Evolutionary conservation across 2,797 vertebrate genomes (phyloP).

Genomic region (Poecilia velifera): DNA sequence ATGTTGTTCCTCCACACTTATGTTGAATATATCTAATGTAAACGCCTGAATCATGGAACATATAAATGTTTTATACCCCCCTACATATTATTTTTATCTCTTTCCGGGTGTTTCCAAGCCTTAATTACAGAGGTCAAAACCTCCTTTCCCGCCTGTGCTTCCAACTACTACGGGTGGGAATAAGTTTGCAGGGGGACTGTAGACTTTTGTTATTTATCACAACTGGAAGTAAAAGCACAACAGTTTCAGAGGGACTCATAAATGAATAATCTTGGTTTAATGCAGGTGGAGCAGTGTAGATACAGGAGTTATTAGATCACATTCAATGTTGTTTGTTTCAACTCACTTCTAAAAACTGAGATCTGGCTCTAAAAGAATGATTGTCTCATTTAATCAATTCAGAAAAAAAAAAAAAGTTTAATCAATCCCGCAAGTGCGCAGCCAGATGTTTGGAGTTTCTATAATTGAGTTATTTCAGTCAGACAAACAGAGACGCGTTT

Average conservation of each 20-base stretch:
- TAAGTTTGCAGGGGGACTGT: not conserved
- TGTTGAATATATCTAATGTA: not conserved
- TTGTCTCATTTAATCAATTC: conserved; percentile 9
- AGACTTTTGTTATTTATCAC: not conserved
- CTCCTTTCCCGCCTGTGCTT: not conserved
- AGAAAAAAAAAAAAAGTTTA: not conserved
- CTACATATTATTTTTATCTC: not conserved
- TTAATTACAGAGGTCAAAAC: not conserved
- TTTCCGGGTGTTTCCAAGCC: not conserved
- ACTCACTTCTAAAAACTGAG: not conserved
- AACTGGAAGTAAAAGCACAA: not conserved
- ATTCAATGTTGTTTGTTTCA: not conserved
- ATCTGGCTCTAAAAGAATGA: not conserved
- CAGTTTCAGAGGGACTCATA: not conserved
- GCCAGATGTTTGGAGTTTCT: conserved; percentile 82
- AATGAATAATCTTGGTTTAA: not conserved
- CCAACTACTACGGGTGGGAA: not conserved
- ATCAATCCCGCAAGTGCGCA: conserved; percentile 71
- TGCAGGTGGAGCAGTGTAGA: not conserved
- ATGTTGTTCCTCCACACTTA: not conserved
- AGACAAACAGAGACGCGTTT: conserved; percentile 76
- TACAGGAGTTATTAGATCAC: not conserved
- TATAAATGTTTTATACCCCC: not conserved
- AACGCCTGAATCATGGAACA: not conserved
- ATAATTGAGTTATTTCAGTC: conserved; percentile 85